These are phyloP conservation scores for Rhadinocentrus ornatus DNA, from an alignment of 2,797 vertebrate species.

Conservation along the genomic window DNA sequence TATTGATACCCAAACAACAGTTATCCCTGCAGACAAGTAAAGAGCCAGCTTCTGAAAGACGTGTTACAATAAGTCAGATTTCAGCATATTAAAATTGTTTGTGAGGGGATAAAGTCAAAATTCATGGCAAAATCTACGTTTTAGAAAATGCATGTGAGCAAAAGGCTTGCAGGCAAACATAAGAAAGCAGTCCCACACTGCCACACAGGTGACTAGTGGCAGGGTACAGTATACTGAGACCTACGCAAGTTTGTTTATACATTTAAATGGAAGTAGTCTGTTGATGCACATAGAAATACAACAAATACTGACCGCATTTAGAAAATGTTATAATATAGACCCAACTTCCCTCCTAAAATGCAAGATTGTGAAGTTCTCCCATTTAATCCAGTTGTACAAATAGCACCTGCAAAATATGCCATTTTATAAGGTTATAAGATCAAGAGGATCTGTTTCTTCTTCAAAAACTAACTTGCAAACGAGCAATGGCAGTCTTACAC, in stretches of 20 bases:
- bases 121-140: not conserved
- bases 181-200: not conserved
- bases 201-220: not conserved
- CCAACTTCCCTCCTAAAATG: too few relatives aligned
- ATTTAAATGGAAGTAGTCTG: too few relatives aligned
- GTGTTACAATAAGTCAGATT: not conserved
- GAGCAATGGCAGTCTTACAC: not conserved
- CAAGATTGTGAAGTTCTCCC: not conserved
- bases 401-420: slow-evolving; percentile 1
- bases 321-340: too few relatives aligned
- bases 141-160: not conserved
- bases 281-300: too few relatives aligned
- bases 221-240: not conserved
- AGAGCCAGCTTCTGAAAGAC: not conserved
- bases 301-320: too few relatives aligned
- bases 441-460: slow-evolving; percentile 2
- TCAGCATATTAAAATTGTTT: not conserved
- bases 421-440: not conserved
- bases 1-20: not conserved
- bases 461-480: not conserved
- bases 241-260: too few relatives aligned
- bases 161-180: not conserved
- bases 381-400: not conserved
- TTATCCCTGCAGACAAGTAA: not conserved
- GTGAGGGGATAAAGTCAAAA: not conserved